Conservation (phyloP, 2,113 vertebrate genomes). For the Alethe diademata region DNA sequence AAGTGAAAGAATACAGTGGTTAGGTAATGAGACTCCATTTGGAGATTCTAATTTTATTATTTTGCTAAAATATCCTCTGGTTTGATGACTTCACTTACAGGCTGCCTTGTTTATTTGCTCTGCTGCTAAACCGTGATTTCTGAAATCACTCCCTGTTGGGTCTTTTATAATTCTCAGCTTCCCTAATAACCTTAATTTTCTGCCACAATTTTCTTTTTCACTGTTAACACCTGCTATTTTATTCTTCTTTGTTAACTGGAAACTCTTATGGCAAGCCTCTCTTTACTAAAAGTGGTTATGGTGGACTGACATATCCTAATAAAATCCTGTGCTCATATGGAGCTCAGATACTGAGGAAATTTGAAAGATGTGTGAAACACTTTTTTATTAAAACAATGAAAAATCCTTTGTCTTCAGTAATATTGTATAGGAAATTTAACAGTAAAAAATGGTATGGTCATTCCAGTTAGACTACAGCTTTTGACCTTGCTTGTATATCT, state of each 20-base stretch:
- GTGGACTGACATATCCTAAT: neutral
- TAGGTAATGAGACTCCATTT: neutral
- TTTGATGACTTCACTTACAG: neutral
- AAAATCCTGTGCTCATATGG: neutral
- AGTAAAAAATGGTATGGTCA: neutral
- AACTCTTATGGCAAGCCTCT: neutral
- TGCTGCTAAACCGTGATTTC: conserved; percentile 40
- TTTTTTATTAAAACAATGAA: neutral
- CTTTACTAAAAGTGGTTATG: neutral
- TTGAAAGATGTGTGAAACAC: neutral
- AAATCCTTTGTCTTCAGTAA: neutral
- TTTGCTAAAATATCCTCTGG: neutral
- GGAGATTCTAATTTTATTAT: neutral
- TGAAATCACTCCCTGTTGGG: conserved; percentile 6
- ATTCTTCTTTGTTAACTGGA: neutral
- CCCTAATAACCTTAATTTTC: conserved; percentile 20
- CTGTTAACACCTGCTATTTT: conserved; percentile 8
- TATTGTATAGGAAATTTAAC: neutral
- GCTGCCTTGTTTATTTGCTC: conserved; percentile 31
- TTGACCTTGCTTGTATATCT: neutral
- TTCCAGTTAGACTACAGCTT: neutral
- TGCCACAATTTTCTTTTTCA: conserved; percentile 4
- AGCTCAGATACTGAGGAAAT: neutral
- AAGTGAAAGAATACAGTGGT: neutral
- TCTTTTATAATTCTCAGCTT: conserved; percentile 25